Evolutionary conservation across 1,140 invertebrate genomes (phyloP).

Genomic region (Teleopsis dalmanni): DNA sequence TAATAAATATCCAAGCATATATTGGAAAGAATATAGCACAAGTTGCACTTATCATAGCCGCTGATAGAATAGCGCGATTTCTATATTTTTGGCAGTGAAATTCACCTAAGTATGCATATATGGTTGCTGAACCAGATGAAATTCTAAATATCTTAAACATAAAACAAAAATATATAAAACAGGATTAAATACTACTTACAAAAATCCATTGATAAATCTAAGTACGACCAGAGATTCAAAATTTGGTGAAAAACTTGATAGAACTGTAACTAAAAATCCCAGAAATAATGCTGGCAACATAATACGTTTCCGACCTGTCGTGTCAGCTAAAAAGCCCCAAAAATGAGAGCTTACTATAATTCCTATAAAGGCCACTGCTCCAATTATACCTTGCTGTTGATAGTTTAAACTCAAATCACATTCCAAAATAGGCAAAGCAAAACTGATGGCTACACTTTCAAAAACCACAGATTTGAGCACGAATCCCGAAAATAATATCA

Average conservation of each 20-base stretch:
- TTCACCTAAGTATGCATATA: slow-evolving; percentile 33
- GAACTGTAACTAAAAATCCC: slow-evolving; percentile 55
- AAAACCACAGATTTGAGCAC: slow-evolving; percentile 52
- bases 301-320: slow-evolving; percentile 57
- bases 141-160: slow-evolving; percentile 13
- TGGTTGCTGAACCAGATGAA: slow-evolving; percentile 20
- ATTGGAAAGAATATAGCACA: slow-evolving; percentile 45
- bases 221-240: slow-evolving; percentile 57
- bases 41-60: slow-evolving; percentile 27
- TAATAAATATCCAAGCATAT: slow-evolving; percentile 61
- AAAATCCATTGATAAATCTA: slow-evolving; percentile 61
- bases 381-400: slow-evolving; percentile 54
- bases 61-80: slow-evolving; percentile 17
- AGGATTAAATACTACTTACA: slow-evolving; percentile 48
- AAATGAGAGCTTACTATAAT: slow-evolving; percentile 50
- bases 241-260: slow-evolving; percentile 58
- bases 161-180: background rate
- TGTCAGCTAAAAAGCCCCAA: slow-evolving; percentile 72
- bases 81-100: slow-evolving; percentile 21
- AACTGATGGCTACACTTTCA: slow-evolving; percentile 56
- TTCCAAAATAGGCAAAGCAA: slow-evolving; percentile 57
- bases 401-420: slow-evolving; percentile 57
- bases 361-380: slow-evolving; percentile 57
- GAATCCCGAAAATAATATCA: slow-evolving; percentile 50
- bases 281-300: slow-evolving; percentile 59